Conservation (phyloP, 2,888 invertebrate species). For the Hypena proboscidalis region DNA sequence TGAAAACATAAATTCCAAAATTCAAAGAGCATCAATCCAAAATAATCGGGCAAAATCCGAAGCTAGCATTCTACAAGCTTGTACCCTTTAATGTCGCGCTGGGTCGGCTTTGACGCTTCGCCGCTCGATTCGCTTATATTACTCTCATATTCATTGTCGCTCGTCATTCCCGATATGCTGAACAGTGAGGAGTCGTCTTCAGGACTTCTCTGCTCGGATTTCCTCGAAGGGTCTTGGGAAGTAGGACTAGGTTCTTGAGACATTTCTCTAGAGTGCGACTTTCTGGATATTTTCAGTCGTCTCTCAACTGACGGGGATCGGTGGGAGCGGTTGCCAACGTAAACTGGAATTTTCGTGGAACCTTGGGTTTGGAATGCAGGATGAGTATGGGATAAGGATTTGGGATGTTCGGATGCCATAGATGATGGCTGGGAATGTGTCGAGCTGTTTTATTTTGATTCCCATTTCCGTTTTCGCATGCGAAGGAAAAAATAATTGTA, state of each 20-base stretch:
- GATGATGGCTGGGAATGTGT: conserved; percentile 85
- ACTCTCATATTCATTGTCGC: conserved; percentile 84
- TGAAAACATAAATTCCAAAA: conserved; percentile 52
- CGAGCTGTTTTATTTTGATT: conserved; percentile 71
- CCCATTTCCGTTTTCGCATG: conserved; percentile 77
- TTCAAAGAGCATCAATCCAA: conserved; percentile 72
- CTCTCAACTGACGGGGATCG: conserved; percentile 82
- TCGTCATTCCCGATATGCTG: conserved; percentile 86
- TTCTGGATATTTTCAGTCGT: conserved; percentile 61
- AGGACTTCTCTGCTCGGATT: conserved; percentile 82
- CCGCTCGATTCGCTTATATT: conserved; percentile 83
- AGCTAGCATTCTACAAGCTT: conserved; percentile 80
- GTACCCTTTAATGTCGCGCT: conserved; percentile 82
- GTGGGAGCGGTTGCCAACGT: conserved; percentile 87
- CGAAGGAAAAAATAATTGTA: conserved; percentile 67
- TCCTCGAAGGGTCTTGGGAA: conserved; percentile 76
- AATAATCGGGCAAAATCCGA: conserved; percentile 72
- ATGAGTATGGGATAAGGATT: conserved; percentile 81
- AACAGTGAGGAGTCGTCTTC: conserved; percentile 84
- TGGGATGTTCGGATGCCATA: conserved; percentile 77
- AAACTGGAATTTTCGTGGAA: conserved; percentile 91
- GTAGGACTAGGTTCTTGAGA: conserved; percentile 80
- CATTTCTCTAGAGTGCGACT: conserved; percentile 70
- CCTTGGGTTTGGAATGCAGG: conserved; percentile 86
- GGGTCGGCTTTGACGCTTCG: conserved; percentile 77